These are phyloP conservation scores for Lithophane semibrunnea DNA, from an alignment of 2,888 invertebrate species.

Conservation along the genomic window DNA sequence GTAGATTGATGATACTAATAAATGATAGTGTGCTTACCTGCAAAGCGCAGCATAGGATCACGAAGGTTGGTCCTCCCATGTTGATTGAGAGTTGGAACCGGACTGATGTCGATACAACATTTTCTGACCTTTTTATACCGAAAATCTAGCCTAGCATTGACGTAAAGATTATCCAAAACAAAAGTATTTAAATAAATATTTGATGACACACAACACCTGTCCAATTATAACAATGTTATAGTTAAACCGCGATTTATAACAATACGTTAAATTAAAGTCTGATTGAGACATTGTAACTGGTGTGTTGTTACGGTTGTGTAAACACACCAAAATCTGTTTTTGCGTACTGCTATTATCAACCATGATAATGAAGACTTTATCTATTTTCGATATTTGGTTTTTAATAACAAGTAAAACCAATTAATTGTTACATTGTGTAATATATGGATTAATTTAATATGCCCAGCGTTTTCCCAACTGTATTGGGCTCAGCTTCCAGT, in stretches of 20 bases:
- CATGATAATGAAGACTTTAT: conserved; percentile 17
- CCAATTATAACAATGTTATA: conserved; percentile 73
- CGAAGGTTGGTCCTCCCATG: conserved; percentile 86
- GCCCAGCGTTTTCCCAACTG: background rate
- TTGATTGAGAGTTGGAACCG: conserved; percentile 84
- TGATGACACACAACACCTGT: conserved; percentile 71
- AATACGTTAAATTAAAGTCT: conserved; percentile 78
- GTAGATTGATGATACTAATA: background rate
- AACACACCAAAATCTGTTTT: conserved; percentile 45
- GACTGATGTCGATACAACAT: conserved; percentile 78
- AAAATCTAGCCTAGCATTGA: conserved; percentile 65
- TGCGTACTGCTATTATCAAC: background rate
- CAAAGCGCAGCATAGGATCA: conserved; percentile 87
- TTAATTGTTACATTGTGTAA: background rate
- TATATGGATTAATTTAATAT: background rate
- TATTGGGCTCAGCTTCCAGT: background rate
- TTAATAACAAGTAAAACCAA: conserved; percentile 28
- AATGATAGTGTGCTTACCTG: conserved; percentile 78
- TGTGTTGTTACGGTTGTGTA: conserved; percentile 15
- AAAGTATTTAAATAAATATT: conserved; percentile 74
- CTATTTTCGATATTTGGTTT: conserved; percentile 33
- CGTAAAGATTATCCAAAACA: conserved; percentile 65
- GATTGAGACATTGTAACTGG: conserved; percentile 70
- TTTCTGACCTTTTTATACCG: conserved; percentile 80
- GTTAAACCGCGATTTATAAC: conserved; percentile 74